Conservation (phyloP, 2,797 vertebrate genomes). For the Okamejei kenojei region DNA sequence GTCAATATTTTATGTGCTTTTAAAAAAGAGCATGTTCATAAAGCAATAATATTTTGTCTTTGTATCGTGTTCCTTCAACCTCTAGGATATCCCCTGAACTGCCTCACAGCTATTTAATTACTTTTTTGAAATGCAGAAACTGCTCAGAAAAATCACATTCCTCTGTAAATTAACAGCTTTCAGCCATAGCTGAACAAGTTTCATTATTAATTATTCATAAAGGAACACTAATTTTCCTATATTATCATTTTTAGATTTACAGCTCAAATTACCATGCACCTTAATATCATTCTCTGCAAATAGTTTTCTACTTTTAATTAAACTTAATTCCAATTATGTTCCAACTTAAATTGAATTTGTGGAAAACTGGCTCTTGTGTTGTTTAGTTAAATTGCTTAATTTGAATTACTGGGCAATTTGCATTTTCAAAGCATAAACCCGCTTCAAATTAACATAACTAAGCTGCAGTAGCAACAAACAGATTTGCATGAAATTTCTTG, state of each 20-base stretch:
- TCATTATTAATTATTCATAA: background rate
- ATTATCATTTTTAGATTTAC: constrained; percentile 24
- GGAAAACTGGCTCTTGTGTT: background rate
- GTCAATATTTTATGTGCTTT: background rate
- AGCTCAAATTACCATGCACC: background rate
- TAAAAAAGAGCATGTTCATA: background rate
- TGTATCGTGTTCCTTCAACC: too few relatives aligned
- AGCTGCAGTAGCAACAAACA: background rate
- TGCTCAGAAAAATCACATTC: background rate
- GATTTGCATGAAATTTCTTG: background rate
- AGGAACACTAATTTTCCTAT: background rate
- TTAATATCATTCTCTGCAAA: constrained; percentile 9
- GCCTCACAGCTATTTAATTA: background rate
- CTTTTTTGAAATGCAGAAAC: background rate
- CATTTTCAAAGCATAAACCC: constrained; percentile 2
- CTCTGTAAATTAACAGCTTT: background rate
- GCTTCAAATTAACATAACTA: constrained; percentile 28
- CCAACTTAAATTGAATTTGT: constrained; percentile 27
- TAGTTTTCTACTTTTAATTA: background rate
- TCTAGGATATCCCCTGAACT: background rate
- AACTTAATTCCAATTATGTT: constrained; percentile 27
- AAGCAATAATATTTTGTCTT: background rate
- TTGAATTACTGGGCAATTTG: constrained; percentile 28
- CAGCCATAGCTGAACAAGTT: background rate
- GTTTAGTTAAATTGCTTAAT: constrained; percentile 4